Conservation (phyloP, 2,797 vertebrate species). For the Pipistrellus pipistrellus region DNA sequence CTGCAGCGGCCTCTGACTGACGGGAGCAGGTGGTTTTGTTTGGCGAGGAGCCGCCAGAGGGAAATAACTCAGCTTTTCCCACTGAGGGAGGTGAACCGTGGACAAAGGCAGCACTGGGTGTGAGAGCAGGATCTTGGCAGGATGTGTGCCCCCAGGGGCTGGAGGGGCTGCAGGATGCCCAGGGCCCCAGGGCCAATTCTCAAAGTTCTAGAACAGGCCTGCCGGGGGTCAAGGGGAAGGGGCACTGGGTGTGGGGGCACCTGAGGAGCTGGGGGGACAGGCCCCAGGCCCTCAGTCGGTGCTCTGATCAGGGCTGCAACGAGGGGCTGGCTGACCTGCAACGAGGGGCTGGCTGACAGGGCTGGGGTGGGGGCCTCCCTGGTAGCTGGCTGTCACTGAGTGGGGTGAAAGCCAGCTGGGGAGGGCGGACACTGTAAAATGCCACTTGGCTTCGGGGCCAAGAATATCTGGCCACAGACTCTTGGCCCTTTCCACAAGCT, state of each 20-base stretch:
- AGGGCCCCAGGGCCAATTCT: background rate
- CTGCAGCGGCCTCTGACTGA: conserved; percentile 80
- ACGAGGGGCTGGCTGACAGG: background rate
- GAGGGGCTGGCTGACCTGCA: background rate
- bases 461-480: background rate
- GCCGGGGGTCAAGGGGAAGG: background rate
- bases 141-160: background rate
- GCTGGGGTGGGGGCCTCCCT: background rate
- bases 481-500: background rate
- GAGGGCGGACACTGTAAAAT: background rate
- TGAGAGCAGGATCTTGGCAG: conserved; percentile 57
- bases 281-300: accelerated
- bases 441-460: background rate
- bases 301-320: background rate
- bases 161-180: background rate
- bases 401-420: background rate
- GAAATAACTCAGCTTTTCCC: conserved; percentile 80
- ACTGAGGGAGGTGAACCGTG: conserved; percentile 76
- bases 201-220: background rate
- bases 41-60: conserved; percentile 57
- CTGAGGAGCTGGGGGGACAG: background rate
- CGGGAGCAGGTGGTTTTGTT: conserved; percentile 87
- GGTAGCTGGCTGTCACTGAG: background rate
- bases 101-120: conserved; percentile 60
- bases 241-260: background rate